phyloP scores from a whole-genome alignment of 1,140 invertebrate genomes.

The Drosophila pectinifera region DNA sequence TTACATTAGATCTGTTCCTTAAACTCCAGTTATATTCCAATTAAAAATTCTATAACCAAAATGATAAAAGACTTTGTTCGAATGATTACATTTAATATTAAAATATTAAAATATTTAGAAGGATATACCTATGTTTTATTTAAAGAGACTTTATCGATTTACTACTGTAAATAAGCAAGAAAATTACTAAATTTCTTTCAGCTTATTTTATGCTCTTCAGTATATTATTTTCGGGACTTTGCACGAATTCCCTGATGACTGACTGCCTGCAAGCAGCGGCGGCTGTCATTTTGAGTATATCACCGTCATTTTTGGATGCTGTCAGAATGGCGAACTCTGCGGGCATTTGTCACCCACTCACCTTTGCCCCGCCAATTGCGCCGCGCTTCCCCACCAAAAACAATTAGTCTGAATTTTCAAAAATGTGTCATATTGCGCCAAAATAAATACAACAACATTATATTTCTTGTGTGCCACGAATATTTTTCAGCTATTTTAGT shows the following conservation, averaged over 20 bases:
- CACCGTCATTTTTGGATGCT: slow-evolving; percentile 36
- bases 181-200: not conserved
- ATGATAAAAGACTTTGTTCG: not conserved
- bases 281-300: slow-evolving; percentile 40
- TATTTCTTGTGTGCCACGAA: slow-evolving; percentile 24
- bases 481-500: slow-evolving; percentile 38
- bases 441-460: slow-evolving; percentile 49
- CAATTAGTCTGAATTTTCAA: slow-evolving; percentile 62
- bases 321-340: slow-evolving; percentile 37
- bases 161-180: not conserved
- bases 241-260: slow-evolving; percentile 28
- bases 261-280: slow-evolving; percentile 31
- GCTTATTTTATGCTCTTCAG: slow-evolving; percentile 10
- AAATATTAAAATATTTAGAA: not conserved
- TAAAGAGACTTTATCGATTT: not conserved
- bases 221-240: slow-evolving; percentile 11
- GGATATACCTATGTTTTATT: not conserved
- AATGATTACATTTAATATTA: not conserved
- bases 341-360: slow-evolving; percentile 53
- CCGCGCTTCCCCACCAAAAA: slow-evolving; percentile 32
- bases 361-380: slow-evolving; percentile 34
- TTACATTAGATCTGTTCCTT: not conserved
- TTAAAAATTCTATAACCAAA: no score
- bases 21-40: no score
- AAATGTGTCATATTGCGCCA: slow-evolving; percentile 58